phyloP scores from a whole-genome alignment of 2,888 invertebrate genomes.

The Cephus sareptanus region DNA sequence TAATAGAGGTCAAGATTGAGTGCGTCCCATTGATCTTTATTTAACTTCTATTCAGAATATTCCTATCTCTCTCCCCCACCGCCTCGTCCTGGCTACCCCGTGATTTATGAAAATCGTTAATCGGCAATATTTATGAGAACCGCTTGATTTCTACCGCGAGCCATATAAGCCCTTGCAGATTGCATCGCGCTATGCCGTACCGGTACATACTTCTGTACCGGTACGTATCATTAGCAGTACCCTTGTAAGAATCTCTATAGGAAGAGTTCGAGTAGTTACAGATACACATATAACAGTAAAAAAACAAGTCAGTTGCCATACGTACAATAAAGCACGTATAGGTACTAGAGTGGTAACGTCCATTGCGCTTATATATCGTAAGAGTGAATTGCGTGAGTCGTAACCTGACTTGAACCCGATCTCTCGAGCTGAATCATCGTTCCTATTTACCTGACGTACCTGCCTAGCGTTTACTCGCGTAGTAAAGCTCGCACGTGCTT shows the following conservation, averaged over 20 bases:
- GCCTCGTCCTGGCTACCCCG: background rate
- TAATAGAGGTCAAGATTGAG: background rate
- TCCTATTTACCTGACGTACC: background rate
- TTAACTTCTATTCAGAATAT: background rate
- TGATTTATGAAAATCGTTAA: background rate
- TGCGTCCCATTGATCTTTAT: background rate
- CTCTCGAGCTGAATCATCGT: slow-evolving; percentile 7
- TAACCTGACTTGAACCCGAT: slow-evolving; percentile 12
- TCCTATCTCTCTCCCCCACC: background rate
- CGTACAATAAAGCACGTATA: background rate
- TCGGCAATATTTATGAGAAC: background rate
- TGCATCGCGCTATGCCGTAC: background rate
- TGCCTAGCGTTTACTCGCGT: background rate
- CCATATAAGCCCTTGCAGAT: background rate
- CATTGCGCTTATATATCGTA: background rate
- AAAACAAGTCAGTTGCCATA: background rate
- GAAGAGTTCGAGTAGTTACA: background rate
- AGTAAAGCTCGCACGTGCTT: slow-evolving; percentile 2
- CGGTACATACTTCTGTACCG: background rate
- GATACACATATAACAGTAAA: background rate
- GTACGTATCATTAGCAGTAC: background rate
- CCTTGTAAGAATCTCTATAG: background rate
- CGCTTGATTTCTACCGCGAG: background rate
- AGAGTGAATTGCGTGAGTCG: slow-evolving; percentile 7
- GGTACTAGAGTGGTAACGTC: background rate